Evolutionary conservation across 2,113 vertebrate species (phyloP).

Genomic region (Grus americana): DNA sequence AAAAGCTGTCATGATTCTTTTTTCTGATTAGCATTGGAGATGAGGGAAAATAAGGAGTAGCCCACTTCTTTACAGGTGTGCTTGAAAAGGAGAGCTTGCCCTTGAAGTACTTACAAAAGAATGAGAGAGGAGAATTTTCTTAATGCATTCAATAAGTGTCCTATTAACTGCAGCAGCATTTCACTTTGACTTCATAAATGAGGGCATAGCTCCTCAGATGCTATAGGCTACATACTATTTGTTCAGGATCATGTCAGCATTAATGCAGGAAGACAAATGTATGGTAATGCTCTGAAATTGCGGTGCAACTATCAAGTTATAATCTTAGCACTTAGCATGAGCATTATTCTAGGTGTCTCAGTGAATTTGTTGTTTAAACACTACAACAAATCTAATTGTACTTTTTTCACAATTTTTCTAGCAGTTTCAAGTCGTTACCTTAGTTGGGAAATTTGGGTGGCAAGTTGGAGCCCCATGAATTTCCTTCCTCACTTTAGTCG

Average conservation of each 20-base stretch:
- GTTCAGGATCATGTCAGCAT: neutral
- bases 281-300: neutral
- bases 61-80: neutral
- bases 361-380: neutral
- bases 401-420: neutral
- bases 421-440: neutral
- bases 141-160: neutral
- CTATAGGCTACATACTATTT: neutral
- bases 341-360: neutral
- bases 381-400: neutral
- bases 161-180: neutral
- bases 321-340: neutral
- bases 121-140: neutral
- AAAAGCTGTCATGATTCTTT: neutral
- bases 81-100: neutral
- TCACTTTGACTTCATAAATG: neutral
- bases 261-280: neutral
- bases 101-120: neutral
- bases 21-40: neutral
- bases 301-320: neutral
- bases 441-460: neutral
- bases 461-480: neutral
- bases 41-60: neutral
- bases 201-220: neutral
- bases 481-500: fast-evolving